Evolutionary conservation across 2,113 vertebrate genomes (phyloP), one percentile per base, ranked within the genome.

Genomic region (Halichoerus grypus): DNA sequence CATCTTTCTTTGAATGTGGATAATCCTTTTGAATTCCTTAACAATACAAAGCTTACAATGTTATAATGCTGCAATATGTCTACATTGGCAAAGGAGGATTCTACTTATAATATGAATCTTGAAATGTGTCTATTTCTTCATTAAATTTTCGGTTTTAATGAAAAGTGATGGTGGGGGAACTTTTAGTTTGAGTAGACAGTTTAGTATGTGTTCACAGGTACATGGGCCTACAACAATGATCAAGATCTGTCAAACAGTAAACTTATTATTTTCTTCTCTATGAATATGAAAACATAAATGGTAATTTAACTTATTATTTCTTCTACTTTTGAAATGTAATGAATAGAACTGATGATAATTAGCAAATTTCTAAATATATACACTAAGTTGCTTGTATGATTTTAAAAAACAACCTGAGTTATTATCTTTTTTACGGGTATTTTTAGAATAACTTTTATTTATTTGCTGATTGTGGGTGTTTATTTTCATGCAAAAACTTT

Each of bases 321-420:
- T 76, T 69, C 12, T 61, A 16, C 36, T 96, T 83, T 92, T 95
- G 42, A 97, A 91, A 49, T 76, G 16, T 76, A 42, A 76, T 36
- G 5, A 94, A 49, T 76, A 89, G 57, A 10, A 80, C 42, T 95
- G 67, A 77, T 91, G 69, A 97, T 92, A 93, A 94, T 95, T 94
- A 83, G 18, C 36, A 91, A 80, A 96, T 97, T 96, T 94, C 77
- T 97, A 95, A 97, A 97, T 96, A 96, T 72, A 55, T 91, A 82
- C 4, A 76, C 26, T 36, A 95, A 81, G 84, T 91, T 97, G 33
- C 46, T 69, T 83, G 53, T 14, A 93, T 87, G 82, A 55, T 61
- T 96, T 93, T 72, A 21, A 76, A 94, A 91, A 74, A 51, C 49
- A 96, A 97, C 59, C 65, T 91, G 57, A 53, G 39, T 57, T 89